A percentile compares a stretch with the other conserved stretches of the same genome.
phyloP scores from a whole-genome alignment of 2,888 invertebrate genomes.

The Parasteatoda lunata region DNA sequence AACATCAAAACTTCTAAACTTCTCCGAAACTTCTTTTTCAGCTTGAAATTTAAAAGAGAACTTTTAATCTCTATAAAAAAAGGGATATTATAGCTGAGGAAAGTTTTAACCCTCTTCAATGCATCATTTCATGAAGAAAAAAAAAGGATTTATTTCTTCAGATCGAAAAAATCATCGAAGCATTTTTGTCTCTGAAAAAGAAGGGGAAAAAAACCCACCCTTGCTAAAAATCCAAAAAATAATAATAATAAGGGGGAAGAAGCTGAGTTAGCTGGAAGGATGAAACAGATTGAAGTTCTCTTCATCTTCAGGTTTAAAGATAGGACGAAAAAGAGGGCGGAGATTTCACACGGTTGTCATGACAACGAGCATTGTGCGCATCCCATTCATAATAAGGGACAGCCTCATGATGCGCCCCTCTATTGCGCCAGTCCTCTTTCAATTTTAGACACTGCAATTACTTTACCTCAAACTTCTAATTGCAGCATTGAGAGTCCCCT shows the following conservation, averaged over 20 bases:
- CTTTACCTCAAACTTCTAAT: constrained; percentile 56
- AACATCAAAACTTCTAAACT: neutral
- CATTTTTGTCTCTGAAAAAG: neutral
- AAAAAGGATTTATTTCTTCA: constrained; percentile 24
- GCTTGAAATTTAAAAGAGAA: constrained; percentile 6
- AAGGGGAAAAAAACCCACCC: neutral
- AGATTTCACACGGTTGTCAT: constrained; percentile 49
- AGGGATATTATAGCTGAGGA: constrained; percentile 7
- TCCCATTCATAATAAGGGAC: constrained; percentile 63
- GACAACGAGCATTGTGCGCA: constrained; percentile 49
- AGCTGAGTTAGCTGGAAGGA: constrained; percentile 52
- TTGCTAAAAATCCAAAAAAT: constrained; percentile 49
- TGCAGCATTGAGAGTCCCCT: constrained; percentile 39
- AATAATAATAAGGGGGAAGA: neutral
- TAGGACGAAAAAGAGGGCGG: constrained; percentile 59
- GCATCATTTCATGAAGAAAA: constrained; percentile 14
- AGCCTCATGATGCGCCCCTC: constrained; percentile 50
- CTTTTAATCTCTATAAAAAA: constrained; percentile 20
- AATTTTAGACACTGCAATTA: constrained; percentile 62
- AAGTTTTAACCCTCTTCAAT: constrained; percentile 18
- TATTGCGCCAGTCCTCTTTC: constrained; percentile 56
- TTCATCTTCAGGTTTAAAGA: constrained; percentile 30
- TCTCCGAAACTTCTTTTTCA: neutral
- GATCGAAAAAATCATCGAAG: constrained; percentile 16
- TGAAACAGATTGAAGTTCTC: constrained; percentile 60